These are phyloP conservation scores for Sakesphorus luctuosus DNA, from an alignment of 2,113 vertebrate species.

Conservation along the genomic window DNA sequence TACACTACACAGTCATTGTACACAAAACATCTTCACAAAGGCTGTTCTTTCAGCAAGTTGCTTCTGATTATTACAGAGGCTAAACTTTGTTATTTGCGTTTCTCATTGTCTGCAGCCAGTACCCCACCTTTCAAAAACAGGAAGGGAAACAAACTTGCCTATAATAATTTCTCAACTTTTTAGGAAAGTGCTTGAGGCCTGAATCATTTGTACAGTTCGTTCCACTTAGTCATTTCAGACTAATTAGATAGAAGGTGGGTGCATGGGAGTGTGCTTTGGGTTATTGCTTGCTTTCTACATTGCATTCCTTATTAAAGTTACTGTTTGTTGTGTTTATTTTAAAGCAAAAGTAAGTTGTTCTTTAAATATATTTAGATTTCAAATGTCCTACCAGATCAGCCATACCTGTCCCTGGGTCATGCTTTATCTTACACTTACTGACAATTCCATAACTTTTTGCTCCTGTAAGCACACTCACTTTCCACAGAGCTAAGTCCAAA, in stretches of 20 bases:
- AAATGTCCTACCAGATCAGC: background rate
- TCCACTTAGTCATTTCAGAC: background rate
- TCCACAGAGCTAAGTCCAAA: background rate
- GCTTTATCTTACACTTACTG: background rate
- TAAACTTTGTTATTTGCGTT: background rate
- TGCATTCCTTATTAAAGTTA: background rate
- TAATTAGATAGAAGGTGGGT: background rate
- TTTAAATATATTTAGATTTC: background rate
- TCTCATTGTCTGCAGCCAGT: background rate
- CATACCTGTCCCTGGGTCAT: accelerated
- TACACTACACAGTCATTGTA: background rate
- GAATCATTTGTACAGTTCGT: background rate
- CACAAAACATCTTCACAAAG: background rate
- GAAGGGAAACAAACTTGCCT: background rate
- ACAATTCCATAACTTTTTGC: background rate
- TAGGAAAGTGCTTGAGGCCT: background rate
- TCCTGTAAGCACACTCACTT: background rate
- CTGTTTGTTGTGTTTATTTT: background rate
- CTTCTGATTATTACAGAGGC: background rate
- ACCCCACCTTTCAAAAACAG: background rate
- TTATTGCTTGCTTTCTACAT: background rate
- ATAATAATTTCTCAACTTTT: background rate
- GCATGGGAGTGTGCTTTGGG: background rate
- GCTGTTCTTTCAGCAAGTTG: background rate
- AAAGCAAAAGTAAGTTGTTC: background rate